These are phyloP conservation scores for Lottia gigantea DNA, from an alignment of 2,888 invertebrate genomes.

Conservation along the genomic window DNA sequence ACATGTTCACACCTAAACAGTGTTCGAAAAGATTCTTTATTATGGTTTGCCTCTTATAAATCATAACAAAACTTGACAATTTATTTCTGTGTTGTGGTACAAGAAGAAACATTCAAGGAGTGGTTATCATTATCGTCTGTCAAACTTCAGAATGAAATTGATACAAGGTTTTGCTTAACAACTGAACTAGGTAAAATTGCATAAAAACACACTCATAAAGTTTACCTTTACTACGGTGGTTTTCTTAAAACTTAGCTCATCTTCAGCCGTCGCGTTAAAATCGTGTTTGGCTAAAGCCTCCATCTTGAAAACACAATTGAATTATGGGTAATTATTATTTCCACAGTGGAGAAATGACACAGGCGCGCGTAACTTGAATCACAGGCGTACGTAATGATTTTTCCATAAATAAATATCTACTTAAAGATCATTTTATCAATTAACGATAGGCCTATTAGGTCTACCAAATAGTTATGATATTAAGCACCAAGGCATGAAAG, in stretches of 20 bases:
- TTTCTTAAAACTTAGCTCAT: constrained; percentile 98
- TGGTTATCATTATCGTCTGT: no score
- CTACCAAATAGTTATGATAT: no score
- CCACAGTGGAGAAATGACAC: no score
- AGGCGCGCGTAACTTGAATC: no score
- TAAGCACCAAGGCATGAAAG: no score
- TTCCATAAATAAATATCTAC: no score
- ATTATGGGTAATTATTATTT: neutral
- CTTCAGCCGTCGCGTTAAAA: constrained; percentile 98
- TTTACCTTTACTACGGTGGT: constrained; percentile 94
- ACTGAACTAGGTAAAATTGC: no score
- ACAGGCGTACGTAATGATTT: neutral
- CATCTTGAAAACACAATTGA: constrained; percentile 74
- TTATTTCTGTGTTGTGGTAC: neutral
- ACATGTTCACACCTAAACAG: neutral
- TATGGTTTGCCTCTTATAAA: neutral
- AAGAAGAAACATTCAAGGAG: no score
- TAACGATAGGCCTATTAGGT: no score
- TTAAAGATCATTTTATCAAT: no score
- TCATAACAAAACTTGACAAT: constrained; percentile 8
- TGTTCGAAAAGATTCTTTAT: neutral
- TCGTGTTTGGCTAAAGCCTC: constrained; percentile 99
- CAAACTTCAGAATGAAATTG: no score
- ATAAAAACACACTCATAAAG: neutral
- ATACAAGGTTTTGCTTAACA: no score